Evolutionary conservation across 2,113 vertebrate genomes (phyloP).

Genomic region (Sitta europaea): DNA sequence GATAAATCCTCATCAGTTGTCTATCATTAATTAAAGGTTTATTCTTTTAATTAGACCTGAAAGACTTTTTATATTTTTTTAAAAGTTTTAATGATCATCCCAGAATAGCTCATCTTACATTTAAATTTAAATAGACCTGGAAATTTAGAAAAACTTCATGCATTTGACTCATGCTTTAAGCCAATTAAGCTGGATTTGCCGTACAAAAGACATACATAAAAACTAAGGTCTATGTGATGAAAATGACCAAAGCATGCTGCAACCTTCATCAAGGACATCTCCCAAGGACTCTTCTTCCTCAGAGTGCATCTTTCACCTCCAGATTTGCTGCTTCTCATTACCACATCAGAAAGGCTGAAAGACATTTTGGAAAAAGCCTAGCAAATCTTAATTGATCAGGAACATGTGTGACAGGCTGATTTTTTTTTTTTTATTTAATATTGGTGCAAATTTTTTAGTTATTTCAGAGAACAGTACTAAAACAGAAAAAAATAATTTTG

Average conservation of each 20-base stretch:
- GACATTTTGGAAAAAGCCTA: not conserved
- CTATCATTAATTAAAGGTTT: not conserved
- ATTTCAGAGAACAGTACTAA: not conserved
- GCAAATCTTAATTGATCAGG: not conserved
- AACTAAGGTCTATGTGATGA: not conserved
- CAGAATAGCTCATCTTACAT: not conserved
- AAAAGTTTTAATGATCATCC: not conserved
- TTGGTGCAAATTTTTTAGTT: not conserved
- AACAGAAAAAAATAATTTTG: not conserved
- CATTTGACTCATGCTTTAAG: not conserved
- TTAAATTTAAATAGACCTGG: not conserved
- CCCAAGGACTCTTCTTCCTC: not conserved
- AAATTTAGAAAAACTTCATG: not conserved
- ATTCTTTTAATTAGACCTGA: not conserved
- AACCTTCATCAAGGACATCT: not conserved
- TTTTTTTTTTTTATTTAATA: not conserved
- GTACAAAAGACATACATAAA: not conserved
- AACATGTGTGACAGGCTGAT: fast-evolving
- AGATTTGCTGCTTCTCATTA: not conserved
- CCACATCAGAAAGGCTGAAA: not conserved
- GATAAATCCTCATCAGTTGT: not conserved
- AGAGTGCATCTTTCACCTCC: not conserved
- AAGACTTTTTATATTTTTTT: not conserved
- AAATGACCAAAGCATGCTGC: not conserved
- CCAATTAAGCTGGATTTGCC: not conserved